Evolutionary conservation across 2,888 invertebrate species (phyloP).

Genomic region (Parnassius mnemosyne): DNA sequence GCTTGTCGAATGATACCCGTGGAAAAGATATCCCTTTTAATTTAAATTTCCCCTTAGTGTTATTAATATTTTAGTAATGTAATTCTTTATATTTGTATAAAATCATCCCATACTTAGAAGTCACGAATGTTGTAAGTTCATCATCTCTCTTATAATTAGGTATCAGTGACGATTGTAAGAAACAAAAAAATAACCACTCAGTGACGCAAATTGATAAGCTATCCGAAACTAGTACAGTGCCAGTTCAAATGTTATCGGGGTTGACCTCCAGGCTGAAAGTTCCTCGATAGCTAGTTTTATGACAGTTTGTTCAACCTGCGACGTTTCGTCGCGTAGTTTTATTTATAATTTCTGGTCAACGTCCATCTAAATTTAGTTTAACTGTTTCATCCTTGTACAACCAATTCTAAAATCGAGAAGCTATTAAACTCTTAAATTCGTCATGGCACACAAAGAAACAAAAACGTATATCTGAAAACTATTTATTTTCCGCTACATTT

Average conservation of each 20-base stretch:
- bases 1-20: conserved; percentile 48
- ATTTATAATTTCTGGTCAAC: conserved; percentile 57
- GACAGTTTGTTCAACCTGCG: conserved; percentile 72
- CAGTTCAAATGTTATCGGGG: conserved; percentile 62
- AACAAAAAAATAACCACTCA: conserved; percentile 39
- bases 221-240: conserved; percentile 68
- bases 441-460: no score
- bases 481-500: no score
- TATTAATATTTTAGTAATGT: no score
- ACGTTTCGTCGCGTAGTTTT: conserved; percentile 54
- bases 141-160: neutral
- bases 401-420: conserved; percentile 3
- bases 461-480: no score
- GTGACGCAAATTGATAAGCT: conserved; percentile 75
- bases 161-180: neutral
- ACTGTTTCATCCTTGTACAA: conserved; percentile 45
- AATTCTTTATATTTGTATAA: neutral
- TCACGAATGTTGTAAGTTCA: neutral
- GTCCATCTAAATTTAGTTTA: conserved; percentile 50
- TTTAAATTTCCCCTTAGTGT: no score
- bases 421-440: no score
- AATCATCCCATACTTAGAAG: neutral
- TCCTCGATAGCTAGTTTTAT: conserved; percentile 51
- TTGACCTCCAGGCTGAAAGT: conserved; percentile 57
- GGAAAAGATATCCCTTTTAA: conserved; percentile 41